phyloP scores from a whole-genome alignment of 1,140 invertebrate genomes.

The Rhopalosiphum maidis region DNA sequence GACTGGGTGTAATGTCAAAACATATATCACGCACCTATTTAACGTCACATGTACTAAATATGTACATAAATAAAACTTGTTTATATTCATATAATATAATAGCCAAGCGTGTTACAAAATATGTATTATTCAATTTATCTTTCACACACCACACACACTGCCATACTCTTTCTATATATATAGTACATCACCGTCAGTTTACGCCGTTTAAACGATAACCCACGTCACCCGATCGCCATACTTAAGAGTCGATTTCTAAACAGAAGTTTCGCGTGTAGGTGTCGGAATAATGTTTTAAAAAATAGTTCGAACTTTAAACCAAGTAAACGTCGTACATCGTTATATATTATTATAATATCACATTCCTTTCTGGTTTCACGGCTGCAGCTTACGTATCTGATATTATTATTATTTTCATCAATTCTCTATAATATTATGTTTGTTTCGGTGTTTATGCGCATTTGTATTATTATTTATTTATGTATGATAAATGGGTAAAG shows the following conservation, averaged over 20 bases:
- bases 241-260: background rate
- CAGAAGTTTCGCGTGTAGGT: background rate
- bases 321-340: background rate
- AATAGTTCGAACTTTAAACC: background rate
- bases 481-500: no score
- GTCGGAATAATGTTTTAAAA: background rate
- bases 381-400: background rate
- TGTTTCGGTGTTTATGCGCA: background rate
- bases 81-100: background rate
- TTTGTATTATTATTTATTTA: background rate
- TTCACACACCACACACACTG: background rate
- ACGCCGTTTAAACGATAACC: background rate
- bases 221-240: background rate
- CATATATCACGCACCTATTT: slow-evolving; percentile 29
- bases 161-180: no score
- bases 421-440: background rate
- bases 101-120: background rate
- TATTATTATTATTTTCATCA: background rate
- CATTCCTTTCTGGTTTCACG: background rate
- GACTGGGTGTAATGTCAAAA: background rate
- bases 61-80: background rate
- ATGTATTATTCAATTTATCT: background rate
- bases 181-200: background rate
- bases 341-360: background rate
- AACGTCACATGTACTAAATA: background rate